phyloP scores from a whole-genome alignment of 2,113 vertebrate genomes.

The Carassius gibelio region DNA sequence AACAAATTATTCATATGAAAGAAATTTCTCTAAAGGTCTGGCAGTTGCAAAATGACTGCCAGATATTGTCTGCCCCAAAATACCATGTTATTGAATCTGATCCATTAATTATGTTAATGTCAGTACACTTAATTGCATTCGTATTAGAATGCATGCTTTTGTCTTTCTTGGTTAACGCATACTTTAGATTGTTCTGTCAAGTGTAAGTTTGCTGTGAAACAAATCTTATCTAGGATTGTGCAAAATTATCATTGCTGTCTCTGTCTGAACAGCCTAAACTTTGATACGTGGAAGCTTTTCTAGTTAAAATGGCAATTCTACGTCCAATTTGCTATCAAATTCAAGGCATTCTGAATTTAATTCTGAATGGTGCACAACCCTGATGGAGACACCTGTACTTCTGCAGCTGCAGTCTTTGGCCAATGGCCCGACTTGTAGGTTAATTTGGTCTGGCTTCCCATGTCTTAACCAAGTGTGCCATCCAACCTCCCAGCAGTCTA shows the following conservation, averaged over 20 bases:
- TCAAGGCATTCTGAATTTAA: background rate
- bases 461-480: slow-evolving; percentile 20
- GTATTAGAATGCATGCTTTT: background rate
- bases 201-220: background rate
- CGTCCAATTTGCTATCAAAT: background rate
- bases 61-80: slow-evolving; percentile 20
- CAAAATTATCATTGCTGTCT: too few relatives aligned
- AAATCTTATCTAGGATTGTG: background rate
- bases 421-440: slow-evolving; percentile 28
- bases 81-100: slow-evolving; percentile 26
- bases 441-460: slow-evolving; percentile 40
- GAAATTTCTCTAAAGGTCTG: slow-evolving; percentile 28
- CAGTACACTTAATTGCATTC: background rate
- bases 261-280: background rate
- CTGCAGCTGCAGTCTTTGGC: slow-evolving; percentile 34
- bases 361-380: background rate
- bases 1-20: slow-evolving; percentile 50
- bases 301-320: background rate
- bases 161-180: background rate
- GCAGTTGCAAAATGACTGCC: background rate
- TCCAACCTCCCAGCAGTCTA: slow-evolving; percentile 27
- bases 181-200: background rate
- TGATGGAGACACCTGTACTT: background rate
- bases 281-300: background rate
- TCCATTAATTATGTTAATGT: background rate